Conservation (phyloP, 1,140 invertebrate genomes). For the Teleogryllus occipitalis region DNA sequence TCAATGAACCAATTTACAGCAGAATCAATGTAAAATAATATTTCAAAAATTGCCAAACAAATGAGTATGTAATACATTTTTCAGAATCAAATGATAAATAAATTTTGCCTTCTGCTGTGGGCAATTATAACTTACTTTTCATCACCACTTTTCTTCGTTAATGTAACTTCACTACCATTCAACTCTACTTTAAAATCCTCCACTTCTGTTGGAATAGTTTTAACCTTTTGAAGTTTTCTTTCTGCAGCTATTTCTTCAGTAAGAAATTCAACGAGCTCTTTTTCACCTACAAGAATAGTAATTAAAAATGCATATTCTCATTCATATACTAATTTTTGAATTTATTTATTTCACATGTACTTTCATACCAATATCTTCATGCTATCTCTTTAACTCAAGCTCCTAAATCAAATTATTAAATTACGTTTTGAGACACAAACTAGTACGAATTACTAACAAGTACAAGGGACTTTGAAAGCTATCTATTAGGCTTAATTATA, state of each 20-base stretch:
- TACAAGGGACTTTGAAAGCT: too few relatives aligned
- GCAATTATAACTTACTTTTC: slow-evolving; percentile 55
- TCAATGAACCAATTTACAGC: too few relatives aligned
- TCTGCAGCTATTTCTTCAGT: slow-evolving; percentile 83
- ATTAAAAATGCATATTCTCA: neutral
- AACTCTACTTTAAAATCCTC: slow-evolving; percentile 69
- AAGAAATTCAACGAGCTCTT: slow-evolving; percentile 77
- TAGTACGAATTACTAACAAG: neutral
- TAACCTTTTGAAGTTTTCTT: slow-evolving; percentile 66
- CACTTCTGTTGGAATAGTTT: slow-evolving; percentile 62
- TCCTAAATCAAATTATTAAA: neutral
- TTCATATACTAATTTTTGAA: neutral
- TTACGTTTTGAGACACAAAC: neutral
- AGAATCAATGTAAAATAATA: too few relatives aligned
- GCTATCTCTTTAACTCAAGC: neutral
- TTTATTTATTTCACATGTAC: too few relatives aligned
- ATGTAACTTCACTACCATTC: slow-evolving; percentile 66
- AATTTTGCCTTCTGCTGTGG: neutral
- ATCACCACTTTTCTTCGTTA: slow-evolving; percentile 60
- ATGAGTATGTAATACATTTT: neutral
- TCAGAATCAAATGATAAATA: neutral
- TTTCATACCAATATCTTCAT: neutral
- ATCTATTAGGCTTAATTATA: too few relatives aligned
- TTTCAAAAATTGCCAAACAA: too few relatives aligned
- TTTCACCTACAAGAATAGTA: slow-evolving; percentile 49